Evolutionary conservation across 2,888 invertebrate species (phyloP).

Genomic region (Hylaea fasciaria): DNA sequence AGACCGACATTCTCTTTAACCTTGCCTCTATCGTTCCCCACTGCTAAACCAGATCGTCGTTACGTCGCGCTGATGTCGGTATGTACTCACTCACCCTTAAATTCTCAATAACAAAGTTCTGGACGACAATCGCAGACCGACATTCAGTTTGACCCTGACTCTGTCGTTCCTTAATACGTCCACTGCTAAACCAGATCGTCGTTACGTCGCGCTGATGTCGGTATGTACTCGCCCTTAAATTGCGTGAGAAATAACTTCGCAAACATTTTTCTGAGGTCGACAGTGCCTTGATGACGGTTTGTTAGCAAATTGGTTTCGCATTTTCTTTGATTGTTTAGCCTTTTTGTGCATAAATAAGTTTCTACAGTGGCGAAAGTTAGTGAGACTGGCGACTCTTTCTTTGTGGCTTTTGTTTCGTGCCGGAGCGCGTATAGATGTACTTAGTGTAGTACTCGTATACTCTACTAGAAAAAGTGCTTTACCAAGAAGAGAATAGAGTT

Average conservation of each 20-base stretch:
- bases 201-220: conserved; percentile 52
- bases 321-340: conserved; percentile 16
- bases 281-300: conserved; percentile 48
- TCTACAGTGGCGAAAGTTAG: conserved; percentile 19
- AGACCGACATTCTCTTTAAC: neutral
- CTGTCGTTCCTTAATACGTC: conserved; percentile 20
- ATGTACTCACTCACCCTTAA: conserved; percentile 54
- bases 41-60: conserved; percentile 40
- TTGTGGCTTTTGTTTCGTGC: conserved; percentile 3
- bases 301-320: conserved; percentile 31
- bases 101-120: too few relatives aligned
- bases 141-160: neutral
- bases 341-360: conserved; percentile 21
- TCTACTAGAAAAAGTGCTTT: too few relatives aligned
- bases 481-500: too few relatives aligned
- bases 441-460: too few relatives aligned
- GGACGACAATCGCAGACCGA: neutral
- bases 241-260: conserved; percentile 52
- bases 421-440: neutral
- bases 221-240: conserved; percentile 55
- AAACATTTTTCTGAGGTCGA: conserved; percentile 39
- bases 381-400: conserved; percentile 1
- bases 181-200: conserved; percentile 35
- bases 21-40: conserved; percentile 3
- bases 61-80: conserved; percentile 52